Evolutionary conservation across 1,140 invertebrate genomes (phyloP).

Genomic region (Anastrepha ludens): DNA sequence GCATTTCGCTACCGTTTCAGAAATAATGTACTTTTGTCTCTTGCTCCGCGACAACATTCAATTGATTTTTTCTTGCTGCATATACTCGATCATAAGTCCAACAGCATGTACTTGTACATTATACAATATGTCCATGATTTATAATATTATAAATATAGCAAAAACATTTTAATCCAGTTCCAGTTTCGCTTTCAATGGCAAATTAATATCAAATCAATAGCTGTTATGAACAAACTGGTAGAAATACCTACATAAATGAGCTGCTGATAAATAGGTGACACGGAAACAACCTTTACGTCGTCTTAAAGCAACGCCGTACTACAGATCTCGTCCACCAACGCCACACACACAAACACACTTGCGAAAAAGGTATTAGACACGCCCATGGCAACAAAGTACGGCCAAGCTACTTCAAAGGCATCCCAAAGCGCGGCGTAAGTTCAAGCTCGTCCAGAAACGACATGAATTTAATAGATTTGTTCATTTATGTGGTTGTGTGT

Average conservation of each 20-base stretch:
- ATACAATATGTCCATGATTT: conserved; percentile 25
- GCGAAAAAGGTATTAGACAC: background rate
- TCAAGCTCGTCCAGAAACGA: background rate
- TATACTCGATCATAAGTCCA: background rate
- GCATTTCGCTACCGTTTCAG: conserved; percentile 18
- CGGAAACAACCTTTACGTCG: conserved; percentile 37
- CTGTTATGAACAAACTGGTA: too few species aligned
- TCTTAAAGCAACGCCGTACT: background rate
- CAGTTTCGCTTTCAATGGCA: conserved; percentile 37
- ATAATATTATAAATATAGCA: conserved; percentile 23
- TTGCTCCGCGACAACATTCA: background rate
- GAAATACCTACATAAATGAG: conserved; percentile 41
- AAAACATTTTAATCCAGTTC: conserved; percentile 26
- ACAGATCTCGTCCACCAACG: conserved; percentile 29
- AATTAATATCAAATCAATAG: conserved; percentile 30
- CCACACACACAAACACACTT: background rate
- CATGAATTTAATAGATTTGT: background rate
- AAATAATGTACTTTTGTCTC: conserved; percentile 15
- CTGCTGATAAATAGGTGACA: conserved; percentile 18
- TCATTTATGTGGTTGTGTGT: background rate
- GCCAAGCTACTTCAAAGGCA: background rate
- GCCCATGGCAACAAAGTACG: background rate
- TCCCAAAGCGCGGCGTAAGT: background rate
- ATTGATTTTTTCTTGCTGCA: background rate
- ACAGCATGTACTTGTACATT: background rate